These are phyloP conservation scores for Lophotriccus pileatus DNA, from an alignment of 2,797 vertebrate genomes.

Conservation along the genomic window DNA sequence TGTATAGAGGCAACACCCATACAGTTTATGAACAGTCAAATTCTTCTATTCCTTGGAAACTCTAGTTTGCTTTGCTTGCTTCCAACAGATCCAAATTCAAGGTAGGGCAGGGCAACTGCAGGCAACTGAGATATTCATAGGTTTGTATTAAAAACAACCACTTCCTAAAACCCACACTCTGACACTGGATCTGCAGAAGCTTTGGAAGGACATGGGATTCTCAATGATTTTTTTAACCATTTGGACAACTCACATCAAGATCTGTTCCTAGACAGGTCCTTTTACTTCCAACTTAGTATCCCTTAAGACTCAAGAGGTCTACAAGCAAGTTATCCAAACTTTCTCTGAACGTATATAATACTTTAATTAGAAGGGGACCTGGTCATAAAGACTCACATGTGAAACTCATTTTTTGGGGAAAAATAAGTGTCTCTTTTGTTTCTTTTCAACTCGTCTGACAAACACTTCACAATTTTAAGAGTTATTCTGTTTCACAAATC, in stretches of 20 bases:
- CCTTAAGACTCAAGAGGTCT: not conserved
- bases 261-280: not conserved
- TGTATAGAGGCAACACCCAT: not conserved
- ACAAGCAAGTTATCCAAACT: not conserved
- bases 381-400: not conserved
- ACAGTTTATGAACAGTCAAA: not conserved
- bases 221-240: not conserved
- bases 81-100: not conserved
- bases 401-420: not conserved
- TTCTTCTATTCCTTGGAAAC: not conserved
- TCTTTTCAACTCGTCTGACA: not conserved
- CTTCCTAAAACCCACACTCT: not conserved
- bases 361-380: not conserved
- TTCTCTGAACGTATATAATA: not conserved
- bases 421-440: not conserved
- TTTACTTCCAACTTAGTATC: not conserved
- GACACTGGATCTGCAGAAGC: accelerated
- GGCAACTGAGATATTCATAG: not conserved
- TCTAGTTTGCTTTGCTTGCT: not conserved
- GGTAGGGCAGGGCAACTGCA: not conserved
- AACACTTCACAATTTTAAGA: not conserved
- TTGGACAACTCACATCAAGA: not conserved
- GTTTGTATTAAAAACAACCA: not conserved
- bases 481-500: not conserved
- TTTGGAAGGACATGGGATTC: not conserved